Base-by-base conservation (phyloP, 2,888 invertebrate species). In the Ennomos quercinarius region DNA sequence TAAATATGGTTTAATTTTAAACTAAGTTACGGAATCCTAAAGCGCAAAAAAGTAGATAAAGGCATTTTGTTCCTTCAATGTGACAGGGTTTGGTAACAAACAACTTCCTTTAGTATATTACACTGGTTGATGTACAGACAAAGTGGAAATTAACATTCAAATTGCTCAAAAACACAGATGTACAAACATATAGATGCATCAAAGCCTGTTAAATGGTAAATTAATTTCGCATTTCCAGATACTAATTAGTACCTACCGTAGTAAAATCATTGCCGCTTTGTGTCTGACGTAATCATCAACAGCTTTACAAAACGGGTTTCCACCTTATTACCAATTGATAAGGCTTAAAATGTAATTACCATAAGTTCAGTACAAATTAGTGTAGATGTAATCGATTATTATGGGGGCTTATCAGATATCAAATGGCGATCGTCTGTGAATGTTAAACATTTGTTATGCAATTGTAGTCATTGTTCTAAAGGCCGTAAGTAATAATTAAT, bases 91-190 rank as follows among this genome's bases (percentile, higher is more conserved):
- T 35, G 9, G 40, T 48, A 37, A 75, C 67, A 68, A 36, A 58
- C 68, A 59, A 56, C 55, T 58, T 71, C 66, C 69, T 75, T 63
- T 60, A 68, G 68, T 73, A 64, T 71, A 67, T 72, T 72, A 72
- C 68, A 72, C 73, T 73, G 13, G 27, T n/a, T 41, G 34, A 40
- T 61, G 55, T 38, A 3, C 46, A 47, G 44, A 58, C 48, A 53
- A 53, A 49, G 48, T 42, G 41, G 3, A 44, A 27, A 58, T 58
- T 53, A 51, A 17, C 54, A 67, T 64, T 45, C 51, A 36, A 49
- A 61, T 56, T 42, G 37, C 35, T 44, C 36, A 38, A 27, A 27
- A 2, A 27, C 5, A 27, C 27, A 27, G 27, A 44, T 38, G 55
- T 57, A 60, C 45, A 61, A 43, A 54, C 56, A 44, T 43, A 37